Base-by-base conservation (phyloP, 2,113 vertebrate species). In the Muntiacus reevesi region DNA sequence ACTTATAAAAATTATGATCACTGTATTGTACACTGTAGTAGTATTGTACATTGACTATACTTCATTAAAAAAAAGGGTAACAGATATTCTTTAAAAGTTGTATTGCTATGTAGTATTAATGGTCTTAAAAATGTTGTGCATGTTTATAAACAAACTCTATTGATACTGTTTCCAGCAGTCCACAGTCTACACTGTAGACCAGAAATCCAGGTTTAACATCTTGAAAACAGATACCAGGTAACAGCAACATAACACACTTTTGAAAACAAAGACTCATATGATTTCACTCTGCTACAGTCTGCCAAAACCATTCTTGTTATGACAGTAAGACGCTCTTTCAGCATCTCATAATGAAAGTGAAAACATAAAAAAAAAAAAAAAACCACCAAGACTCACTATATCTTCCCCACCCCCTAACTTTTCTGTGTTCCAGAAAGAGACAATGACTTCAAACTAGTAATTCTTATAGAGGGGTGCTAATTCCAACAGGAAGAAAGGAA, bases 271-370 rank as follows among this genome's bases (percentile, higher is more conserved):
- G 9, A 57, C 16, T 55, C 21, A 86, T 7, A 3, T n/a, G 82
- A 91, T 85, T 85, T 67, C 92, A 85, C 16, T 90, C 52, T 33
- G 74, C 17, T 62, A 6, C 67, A n/a, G 47, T 50, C 4, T 81
- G 94, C 64, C 86, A 25, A 92, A 87, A 45, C 10, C 67, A 82
- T 76, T 67, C 43, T 28, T 40, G 27, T 62, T 67, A 67, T 89
- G 64, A 96, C 33, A 64, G 28, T 36, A 59, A 97, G 95, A 94
- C 6, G 74, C 27, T 67, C 36, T 85, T n/a, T 91, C 25, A 55
- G 40, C 54, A 78, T 93, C 86, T 27, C 88, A 90, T 57, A 96
- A 91, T 13, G 91, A 97, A 98, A 98, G 95, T 93, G 96, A 98
- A 98, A 79, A 79, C 45, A 50, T 19, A 3, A 94, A 95, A 60